A percentile compares a stretch with the other conserved stretches of the same genome.
phyloP scores from a whole-genome alignment of 2,113 vertebrate species.

The Tetraodon nigroviridis region DNA sequence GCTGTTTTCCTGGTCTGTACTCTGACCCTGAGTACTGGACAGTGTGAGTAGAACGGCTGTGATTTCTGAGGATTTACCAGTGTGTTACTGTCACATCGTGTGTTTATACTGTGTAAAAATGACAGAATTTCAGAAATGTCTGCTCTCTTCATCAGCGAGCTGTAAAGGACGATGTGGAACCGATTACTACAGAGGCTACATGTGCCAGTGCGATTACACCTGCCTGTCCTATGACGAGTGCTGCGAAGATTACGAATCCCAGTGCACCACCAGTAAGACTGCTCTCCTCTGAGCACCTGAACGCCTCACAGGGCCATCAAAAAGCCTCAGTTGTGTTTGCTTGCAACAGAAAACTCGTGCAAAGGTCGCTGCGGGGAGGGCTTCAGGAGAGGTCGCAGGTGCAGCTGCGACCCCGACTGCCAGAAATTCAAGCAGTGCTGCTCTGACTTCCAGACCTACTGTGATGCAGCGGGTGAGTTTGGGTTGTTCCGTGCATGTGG shows the following conservation, averaged over 20 bases:
- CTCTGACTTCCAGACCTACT: conserved; percentile 73
- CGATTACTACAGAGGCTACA: conserved; percentile 81
- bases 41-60: conserved; percentile 51
- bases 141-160: conserved; percentile 60
- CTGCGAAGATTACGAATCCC: conserved; percentile 83
- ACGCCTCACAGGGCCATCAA: neutral
- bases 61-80: neutral
- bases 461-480: conserved; percentile 75
- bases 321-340: conserved; percentile 18
- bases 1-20: conserved; percentile 39
- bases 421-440: conserved; percentile 82
- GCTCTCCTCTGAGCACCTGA: neutral
- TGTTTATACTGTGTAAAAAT: conserved; percentile 19
- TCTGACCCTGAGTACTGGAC: conserved; percentile 29
- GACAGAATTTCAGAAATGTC: no score
- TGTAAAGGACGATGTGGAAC: conserved; percentile 87
- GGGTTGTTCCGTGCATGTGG: neutral
- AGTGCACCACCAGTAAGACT: conserved; percentile 83
- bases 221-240: conserved; percentile 88
- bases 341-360: conserved; percentile 79
- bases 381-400: conserved; percentile 81
- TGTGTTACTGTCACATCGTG: neutral
- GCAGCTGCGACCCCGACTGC: conserved; percentile 84
- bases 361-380: conserved; percentile 86
- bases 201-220: conserved; percentile 89